Base-by-base conservation (phyloP, 2,113 vertebrate species). In the Psittacula cyanocephala region DNA sequence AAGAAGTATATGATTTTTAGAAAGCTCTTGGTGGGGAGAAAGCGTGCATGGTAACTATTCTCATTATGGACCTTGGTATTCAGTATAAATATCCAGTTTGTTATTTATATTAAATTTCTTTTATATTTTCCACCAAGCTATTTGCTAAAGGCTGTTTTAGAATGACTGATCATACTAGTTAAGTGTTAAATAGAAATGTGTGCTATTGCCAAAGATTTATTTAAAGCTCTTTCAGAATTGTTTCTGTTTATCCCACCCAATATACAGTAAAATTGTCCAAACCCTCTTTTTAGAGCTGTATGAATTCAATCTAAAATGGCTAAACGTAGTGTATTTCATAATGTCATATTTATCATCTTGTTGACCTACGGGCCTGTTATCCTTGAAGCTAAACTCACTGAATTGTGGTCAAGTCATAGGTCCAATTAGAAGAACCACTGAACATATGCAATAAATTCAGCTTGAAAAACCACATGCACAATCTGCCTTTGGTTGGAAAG, bases 401-500 rank as follows among this genome's bases (percentile, higher is more conserved):
- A 94, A 95, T 93, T 93, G 84, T 94, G 87, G 92, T 93, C 68
- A 95, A 95, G 81, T 95, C 60, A 43, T 85, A 89, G 89, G 94
- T 96, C 88, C 94, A 97, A 92, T 97, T 96, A 97, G 86, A 91
- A 96, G 89, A 96, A 93, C 80, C 88, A 94, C 62, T 97, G 97
- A 97, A 65, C 92, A 95, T 80, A 76, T 81, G 89, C 93, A 97
- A 76, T 97, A 96, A 97, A 97, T 97, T 97, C 95, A 93, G 94
- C 86, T 94, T 97, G 97, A 97, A 97, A 96, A 93, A 82, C 94
- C 95, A 94, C 93, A 95, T 94, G 95, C 88, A 95, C 92, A 97
- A 87, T 95, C 82, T 94, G 96, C 97, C 93, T 96, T 96, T 86
- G 96, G 95, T 96, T 87, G 88, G 78, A 91, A 96, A 96, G 78